A percentile compares a stretch with the other conserved stretches of the same genome.
Evolutionary conservation across 2,797 vertebrate species (phyloP).

Genomic region (Tiaroga cobitis): DNA sequence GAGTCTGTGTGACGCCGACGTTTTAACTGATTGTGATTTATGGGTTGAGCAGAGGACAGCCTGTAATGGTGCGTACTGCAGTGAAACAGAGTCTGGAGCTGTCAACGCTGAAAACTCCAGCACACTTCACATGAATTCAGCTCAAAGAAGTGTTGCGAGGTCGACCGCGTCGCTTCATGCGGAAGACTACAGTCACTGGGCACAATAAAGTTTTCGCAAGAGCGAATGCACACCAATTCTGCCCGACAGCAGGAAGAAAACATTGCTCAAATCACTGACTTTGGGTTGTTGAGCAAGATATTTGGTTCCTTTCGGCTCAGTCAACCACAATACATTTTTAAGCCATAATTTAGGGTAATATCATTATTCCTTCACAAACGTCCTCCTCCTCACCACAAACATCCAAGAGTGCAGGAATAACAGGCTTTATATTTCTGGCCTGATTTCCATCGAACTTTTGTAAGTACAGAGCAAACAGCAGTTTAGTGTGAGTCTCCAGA

Average conservation of each 20-base stretch:
- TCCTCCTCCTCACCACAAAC: neutral
- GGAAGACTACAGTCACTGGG: neutral
- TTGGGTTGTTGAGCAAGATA: too few species aligned
- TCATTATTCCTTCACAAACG: neutral
- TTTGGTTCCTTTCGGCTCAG: neutral
- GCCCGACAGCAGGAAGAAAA: neutral
- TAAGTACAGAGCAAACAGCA: conserved; percentile 37
- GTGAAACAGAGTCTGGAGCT: neutral
- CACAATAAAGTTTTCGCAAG: conserved; percentile 3
- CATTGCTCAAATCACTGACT: neutral
- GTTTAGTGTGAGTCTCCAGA: conserved; percentile 21
- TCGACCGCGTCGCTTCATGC: neutral
- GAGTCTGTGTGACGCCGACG: neutral
- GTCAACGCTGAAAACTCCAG: neutral
- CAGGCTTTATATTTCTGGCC: conserved; percentile 18
- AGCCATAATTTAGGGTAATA: neutral
- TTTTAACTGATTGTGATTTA: neutral
- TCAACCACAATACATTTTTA: neutral
- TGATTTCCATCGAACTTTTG: conserved; percentile 10
- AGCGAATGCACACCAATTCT: neutral
- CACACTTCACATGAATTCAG: neutral
- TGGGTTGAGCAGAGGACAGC: neutral
- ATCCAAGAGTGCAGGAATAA: neutral
- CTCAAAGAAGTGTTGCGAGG: conserved; percentile 1
- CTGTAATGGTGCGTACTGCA: neutral